phyloP scores from a whole-genome alignment of 2,113 vertebrate genomes.

The Nibea coibor region DNA sequence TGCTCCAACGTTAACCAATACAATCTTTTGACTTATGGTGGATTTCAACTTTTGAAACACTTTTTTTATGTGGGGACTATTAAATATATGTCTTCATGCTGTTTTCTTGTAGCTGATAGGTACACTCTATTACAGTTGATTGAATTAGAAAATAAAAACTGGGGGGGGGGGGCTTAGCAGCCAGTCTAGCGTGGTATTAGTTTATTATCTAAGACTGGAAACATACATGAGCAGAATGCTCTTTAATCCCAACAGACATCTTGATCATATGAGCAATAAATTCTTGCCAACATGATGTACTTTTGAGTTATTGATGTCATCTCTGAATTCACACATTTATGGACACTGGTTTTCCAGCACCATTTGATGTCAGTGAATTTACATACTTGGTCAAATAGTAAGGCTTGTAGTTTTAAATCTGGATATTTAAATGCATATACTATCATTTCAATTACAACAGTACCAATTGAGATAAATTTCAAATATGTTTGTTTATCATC shows the following conservation, averaged over 20 bases:
- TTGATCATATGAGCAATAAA: slow-evolving; percentile 23
- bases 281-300: not conserved
- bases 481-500: not conserved
- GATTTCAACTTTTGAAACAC: not conserved
- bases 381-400: not conserved
- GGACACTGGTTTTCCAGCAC: not conserved
- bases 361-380: not conserved
- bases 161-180: not conserved
- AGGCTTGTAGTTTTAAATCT: not conserved
- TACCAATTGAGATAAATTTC: not conserved
- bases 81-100: not conserved
- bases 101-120: not conserved
- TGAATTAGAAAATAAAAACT: slow-evolving; percentile 6
- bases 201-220: not conserved
- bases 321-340: slow-evolving; percentile 2
- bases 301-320: slow-evolving; percentile 17
- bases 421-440: not conserved
- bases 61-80: not conserved
- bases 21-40: not conserved
- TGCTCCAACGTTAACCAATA: slow-evolving; percentile 23
- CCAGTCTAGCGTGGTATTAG: not conserved
- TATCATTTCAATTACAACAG: not conserved
- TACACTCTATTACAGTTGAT: slow-evolving; percentile 3
- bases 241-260: not conserved
- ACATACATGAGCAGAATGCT: slow-evolving; percentile 4